Conservation (phyloP, 2,888 invertebrate species). For the Torymus auratus region DNA sequence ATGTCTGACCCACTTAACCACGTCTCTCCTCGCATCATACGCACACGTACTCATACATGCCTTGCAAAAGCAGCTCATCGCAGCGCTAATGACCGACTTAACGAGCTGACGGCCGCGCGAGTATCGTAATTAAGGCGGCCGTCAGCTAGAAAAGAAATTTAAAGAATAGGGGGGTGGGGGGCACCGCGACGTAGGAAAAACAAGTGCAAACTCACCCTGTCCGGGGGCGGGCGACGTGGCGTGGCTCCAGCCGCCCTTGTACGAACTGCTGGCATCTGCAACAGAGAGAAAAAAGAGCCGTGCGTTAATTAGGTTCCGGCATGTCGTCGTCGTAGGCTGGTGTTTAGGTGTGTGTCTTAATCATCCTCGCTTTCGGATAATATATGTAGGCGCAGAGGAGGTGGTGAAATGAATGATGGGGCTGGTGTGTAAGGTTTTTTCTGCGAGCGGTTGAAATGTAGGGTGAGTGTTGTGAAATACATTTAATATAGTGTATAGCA, state of each 20-base stretch:
- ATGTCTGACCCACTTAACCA: too few species aligned
- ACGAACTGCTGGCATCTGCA: conserved; percentile 76
- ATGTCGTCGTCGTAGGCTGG: not conserved
- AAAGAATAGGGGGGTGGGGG: not conserved
- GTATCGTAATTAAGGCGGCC: conserved; percentile 30
- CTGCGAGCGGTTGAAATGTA: too few species aligned
- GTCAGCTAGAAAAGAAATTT: not conserved
- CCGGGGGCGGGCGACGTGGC: conserved; percentile 75
- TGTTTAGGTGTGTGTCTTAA: not conserved
- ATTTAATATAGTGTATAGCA: too few species aligned
- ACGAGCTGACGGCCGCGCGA: conserved; percentile 12
- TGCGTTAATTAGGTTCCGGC: conserved; percentile 47
- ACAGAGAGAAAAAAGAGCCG: conserved; percentile 56
- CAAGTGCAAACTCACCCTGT: conserved; percentile 71
- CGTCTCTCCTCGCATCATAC: too few species aligned
- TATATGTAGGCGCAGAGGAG: not conserved
- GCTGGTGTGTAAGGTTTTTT: too few species aligned
- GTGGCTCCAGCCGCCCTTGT: conserved; percentile 76
- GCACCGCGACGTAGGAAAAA: conserved; percentile 10
- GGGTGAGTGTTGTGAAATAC: too few species aligned
- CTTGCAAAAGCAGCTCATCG: too few species aligned
- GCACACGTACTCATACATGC: too few species aligned
- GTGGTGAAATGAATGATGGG: conserved; percentile 34
- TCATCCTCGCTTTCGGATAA: conserved; percentile 7
- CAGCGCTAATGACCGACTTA: conserved; percentile 15